Conservation (phyloP, 2,797 vertebrate genomes). For the Triplophysa yarkandensis region DNA sequence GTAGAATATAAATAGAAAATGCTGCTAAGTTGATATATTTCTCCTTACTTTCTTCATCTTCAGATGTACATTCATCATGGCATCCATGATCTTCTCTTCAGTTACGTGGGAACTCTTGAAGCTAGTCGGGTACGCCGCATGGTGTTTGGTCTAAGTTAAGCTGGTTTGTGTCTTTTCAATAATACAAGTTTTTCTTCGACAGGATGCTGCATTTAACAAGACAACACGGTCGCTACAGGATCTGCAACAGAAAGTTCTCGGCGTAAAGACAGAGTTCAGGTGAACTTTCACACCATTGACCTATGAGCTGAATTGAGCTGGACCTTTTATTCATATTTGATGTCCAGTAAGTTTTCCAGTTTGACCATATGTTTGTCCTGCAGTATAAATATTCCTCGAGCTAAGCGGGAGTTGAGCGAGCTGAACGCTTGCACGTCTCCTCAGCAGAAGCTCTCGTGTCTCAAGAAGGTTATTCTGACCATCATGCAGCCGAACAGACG, state of each 20-base stretch:
- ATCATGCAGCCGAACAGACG: constrained; percentile 86
- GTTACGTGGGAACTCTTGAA: constrained; percentile 92
- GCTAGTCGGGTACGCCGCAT: constrained; percentile 92
- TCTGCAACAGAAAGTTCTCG: constrained; percentile 93
- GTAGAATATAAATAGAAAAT: no score
- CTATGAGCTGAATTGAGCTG: background rate
- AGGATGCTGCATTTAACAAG: constrained; percentile 98
- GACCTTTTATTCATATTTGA: no score
- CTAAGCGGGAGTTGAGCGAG: constrained; percentile 88
- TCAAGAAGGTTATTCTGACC: constrained; percentile 83
- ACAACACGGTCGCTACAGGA: constrained; percentile 92
- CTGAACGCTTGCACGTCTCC: constrained; percentile 91
- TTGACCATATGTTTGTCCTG: background rate
- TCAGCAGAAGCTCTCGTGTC: constrained; percentile 91
- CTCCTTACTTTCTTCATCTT: background rate
- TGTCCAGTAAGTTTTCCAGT: no score
- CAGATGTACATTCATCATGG: constrained; percentile 95
- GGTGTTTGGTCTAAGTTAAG: no score
- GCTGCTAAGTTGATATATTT: no score
- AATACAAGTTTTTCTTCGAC: constrained; percentile 36
- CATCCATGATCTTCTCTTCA: constrained; percentile 92
- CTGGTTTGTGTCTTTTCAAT: background rate
- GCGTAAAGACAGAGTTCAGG: constrained; percentile 94
- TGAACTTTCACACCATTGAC: constrained; percentile 60
- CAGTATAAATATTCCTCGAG: constrained; percentile 92